Base-by-base conservation (phyloP, 2,888 invertebrate species). In the Mycogona germanica region DNA sequence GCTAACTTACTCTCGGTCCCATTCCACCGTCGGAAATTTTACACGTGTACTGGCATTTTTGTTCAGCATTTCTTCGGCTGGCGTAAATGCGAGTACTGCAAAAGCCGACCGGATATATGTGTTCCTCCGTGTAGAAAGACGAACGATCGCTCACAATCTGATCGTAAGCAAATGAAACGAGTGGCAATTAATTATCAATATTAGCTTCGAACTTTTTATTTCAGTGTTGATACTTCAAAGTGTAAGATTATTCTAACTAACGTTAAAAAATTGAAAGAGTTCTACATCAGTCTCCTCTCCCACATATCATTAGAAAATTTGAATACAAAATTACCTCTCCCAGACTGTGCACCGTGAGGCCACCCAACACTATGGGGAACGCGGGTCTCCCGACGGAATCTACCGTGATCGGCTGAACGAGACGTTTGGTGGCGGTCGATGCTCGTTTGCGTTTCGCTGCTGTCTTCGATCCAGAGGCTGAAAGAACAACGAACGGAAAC, bases 51-150 rank as follows among this genome's bases (percentile, higher is more conserved):
- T 84, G 75, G 66, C 83, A 84, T 64, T 80, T 81, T 14, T 76
- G 72, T 41, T 78, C 75, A 3, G 81, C 80, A 65, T 82, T 80
- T 62, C 77, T 77, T 3, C 81, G 73, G 66, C 82, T 84, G 3
- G 81, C 82, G 68, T 81, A 87, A 7, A 81, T 75, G 61, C 85
- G 73, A 0, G 85, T 85, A 21, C 84, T 81, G 57, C 84, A 81
- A 70, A 79, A 87, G 1, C 83, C 86, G 9, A 81, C 80, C 1
- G 87, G 85, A 68, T 78, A 86, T 58, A 87, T 82, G 62, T 79
- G 75, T 61, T 81, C 78, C 58, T 80, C 77, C 4, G 77, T 78
- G 64, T 85, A 83, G 68, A 82, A 86, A 53, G 79, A 78, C 1
- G 74, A 68, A 61, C 79, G 75, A 57, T 82, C 81, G 1, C 75